Evolutionary conservation across 2,888 invertebrate genomes (phyloP).

Genomic region (Ommatoiulus sabulosus): DNA sequence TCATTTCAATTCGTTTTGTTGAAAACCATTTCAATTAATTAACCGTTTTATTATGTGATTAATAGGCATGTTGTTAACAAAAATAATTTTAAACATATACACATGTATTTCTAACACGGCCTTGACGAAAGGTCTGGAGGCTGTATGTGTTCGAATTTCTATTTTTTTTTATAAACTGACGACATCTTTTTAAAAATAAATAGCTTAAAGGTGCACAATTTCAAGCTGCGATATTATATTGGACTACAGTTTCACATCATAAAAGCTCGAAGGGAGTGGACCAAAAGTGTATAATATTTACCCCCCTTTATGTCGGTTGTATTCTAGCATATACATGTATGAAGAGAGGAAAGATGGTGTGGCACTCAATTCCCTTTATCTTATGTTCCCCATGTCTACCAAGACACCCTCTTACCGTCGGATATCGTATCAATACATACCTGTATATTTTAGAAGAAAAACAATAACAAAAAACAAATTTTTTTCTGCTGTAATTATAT

Average conservation of each 20-base stretch:
- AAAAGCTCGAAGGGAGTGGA: not conserved
- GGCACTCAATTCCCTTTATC: not conserved
- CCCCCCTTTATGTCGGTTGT: not conserved
- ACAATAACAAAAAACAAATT: not conserved
- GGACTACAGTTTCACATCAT: not conserved
- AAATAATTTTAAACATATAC: too few relatives aligned
- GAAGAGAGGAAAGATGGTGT: not conserved
- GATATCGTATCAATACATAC: not conserved
- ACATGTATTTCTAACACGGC: too few relatives aligned
- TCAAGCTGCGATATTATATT: not conserved
- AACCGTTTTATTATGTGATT: too few relatives aligned
- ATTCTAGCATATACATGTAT: not conserved
- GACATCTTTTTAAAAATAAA: not conserved
- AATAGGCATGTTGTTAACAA: too few relatives aligned
- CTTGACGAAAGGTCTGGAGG: too few relatives aligned
- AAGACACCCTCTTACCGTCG: not conserved
- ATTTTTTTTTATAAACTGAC: not conserved
- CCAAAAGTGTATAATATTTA: not conserved
- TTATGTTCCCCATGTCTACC: not conserved
- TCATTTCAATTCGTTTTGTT: too few relatives aligned
- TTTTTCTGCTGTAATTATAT: not conserved
- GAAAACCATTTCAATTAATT: too few relatives aligned
- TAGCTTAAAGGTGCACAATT: not conserved
- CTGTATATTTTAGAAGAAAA: not conserved
- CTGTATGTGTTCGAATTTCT: too few relatives aligned